Evolutionary conservation across 2,888 invertebrate genomes (phyloP), one percentile per base, ranked within the genome.

Genomic region (Carcina quercana): DNA sequence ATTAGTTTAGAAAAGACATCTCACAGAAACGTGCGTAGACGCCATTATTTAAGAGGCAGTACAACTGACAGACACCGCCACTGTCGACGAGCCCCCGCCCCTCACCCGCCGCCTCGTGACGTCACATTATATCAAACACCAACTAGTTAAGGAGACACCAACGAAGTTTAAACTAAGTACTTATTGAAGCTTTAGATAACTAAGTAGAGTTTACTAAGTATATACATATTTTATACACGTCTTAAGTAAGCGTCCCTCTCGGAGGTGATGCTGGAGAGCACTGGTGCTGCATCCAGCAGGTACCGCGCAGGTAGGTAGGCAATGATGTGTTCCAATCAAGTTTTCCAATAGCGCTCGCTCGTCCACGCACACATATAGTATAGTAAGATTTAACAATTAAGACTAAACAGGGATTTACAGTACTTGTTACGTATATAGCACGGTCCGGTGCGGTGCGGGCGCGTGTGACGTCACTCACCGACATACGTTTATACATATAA

Each of bases 41-140:
- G n/a, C n/a, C n/a, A n/a, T n/a, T n/a, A n/a, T n/a, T n/a, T n/a
- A n/a, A n/a, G n/a, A n/a, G n/a, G n/a, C n/a, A n/a, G n/a, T n/a
- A n/a, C n/a, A n/a, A n/a, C n/a, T n/a, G n/a, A n/a, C n/a, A n/a
- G n/a, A n/a, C n/a, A n/a, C n/a, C n/a, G n/a, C n/a, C n/a, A n/a
- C n/a, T n/a, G 15, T 38, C 20, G 30, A 15, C 32, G 17, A 32
- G 30, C 33, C 8, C 25, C 10, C 6, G 8, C 25, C 25, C 25
- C 8, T 2, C 2, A n/a, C 7, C 19, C n/a, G 2, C 8, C 19
- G n/a, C 19, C 8, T 8, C 19, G 7, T 19, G 54, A 66, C 59
- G 63, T 67, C 68, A 72, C 69, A 72, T 72, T 72, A 50, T 66
- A 73, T 63, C 60, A 58, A 76, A 78, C 79, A 78, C 78, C 79